phyloP scores from a whole-genome alignment of 2,797 vertebrate genomes.

The Phaenicophaeus curvirostris region DNA sequence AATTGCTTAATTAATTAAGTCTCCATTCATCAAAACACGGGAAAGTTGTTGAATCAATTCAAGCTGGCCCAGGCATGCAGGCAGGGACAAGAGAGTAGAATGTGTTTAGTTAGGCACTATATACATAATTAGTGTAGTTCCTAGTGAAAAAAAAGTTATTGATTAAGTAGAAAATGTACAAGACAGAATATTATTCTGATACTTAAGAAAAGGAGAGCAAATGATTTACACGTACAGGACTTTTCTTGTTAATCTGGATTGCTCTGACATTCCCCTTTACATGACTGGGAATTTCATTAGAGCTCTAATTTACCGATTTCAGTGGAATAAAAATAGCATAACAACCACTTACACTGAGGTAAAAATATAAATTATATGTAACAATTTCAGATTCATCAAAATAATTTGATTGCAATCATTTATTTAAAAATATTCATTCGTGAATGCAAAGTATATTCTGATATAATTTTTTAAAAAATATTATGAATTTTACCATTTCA shows the following conservation, averaged over 20 bases:
- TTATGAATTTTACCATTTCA: not conserved
- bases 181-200: not conserved
- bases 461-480: not conserved
- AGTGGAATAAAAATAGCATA: not conserved
- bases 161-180: not conserved
- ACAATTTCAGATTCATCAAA: not conserved
- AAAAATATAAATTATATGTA: not conserved
- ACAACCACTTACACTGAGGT: not conserved
- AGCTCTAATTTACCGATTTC: not conserved
- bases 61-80: not conserved
- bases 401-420: not conserved
- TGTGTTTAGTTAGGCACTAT: not conserved
- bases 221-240: not conserved
- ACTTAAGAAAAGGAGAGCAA: not conserved
- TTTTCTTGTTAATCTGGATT: not conserved
- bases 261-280: not conserved
- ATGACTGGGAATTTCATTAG: not conserved
- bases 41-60: not conserved
- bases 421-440: not conserved
- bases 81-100: not conserved
- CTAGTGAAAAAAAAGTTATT: not conserved
- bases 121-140: rapidly evolving
- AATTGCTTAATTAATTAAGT: not conserved
- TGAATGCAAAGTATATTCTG: not conserved
- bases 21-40: not conserved